phyloP scores from a whole-genome alignment of 2,113 vertebrate species.

The Noctilio leporinus region DNA sequence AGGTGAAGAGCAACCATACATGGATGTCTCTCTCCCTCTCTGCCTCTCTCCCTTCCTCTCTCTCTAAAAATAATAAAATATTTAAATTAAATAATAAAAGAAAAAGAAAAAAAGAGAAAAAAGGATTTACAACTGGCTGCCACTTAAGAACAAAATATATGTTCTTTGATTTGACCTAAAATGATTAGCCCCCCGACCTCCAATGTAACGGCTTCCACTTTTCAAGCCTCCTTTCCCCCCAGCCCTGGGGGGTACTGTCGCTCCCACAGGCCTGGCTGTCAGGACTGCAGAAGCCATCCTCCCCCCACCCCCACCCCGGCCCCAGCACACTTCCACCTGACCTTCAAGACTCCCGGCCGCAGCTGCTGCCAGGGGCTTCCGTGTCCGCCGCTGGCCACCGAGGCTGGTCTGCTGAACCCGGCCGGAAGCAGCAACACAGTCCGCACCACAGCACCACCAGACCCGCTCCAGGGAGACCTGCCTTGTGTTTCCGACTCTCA shows the following conservation, averaged over 20 bases:
- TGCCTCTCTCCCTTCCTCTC: too few relatives aligned
- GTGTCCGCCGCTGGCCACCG: neutral
- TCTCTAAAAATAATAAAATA: too few relatives aligned
- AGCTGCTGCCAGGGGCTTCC: neutral
- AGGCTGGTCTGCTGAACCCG: neutral
- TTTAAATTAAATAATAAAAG: neutral
- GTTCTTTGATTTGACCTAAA: neutral
- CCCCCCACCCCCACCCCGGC: too few relatives aligned
- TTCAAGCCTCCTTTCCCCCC: neutral
- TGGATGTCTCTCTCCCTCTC: too few relatives aligned
- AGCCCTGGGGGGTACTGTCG: accelerated
- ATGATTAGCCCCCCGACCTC: neutral
- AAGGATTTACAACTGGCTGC: neutral
- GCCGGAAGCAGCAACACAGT: too few relatives aligned
- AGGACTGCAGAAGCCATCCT: too few relatives aligned
- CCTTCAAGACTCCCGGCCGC: neutral
- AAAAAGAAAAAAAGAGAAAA: neutral
- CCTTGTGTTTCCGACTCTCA: neutral
- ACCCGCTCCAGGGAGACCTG: neutral
- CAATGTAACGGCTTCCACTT: neutral
- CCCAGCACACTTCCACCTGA: neutral
- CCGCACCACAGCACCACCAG: neutral
- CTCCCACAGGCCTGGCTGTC: neutral
- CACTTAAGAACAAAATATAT: neutral
- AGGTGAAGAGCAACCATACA: too few relatives aligned